These are phyloP conservation scores for Cervus canadensis DNA, from an alignment of 2,113 vertebrate genomes.

Conservation along the genomic window DNA sequence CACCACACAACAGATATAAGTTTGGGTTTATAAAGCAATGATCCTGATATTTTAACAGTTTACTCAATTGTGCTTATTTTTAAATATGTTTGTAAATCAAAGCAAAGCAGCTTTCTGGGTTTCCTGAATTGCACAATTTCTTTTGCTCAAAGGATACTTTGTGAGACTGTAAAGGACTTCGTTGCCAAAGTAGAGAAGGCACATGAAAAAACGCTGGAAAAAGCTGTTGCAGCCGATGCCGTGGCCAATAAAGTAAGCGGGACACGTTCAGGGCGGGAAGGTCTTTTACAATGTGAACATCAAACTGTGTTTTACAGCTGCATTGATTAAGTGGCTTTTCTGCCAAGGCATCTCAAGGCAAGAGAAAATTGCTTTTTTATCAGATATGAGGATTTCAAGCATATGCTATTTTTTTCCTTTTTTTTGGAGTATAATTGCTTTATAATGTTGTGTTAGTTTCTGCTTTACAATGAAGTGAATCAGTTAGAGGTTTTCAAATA, in stretches of 20 bases:
- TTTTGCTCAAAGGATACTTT: conserved; percentile 88
- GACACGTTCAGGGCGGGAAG: rapidly evolving
- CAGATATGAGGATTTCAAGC: background rate
- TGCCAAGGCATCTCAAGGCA: background rate
- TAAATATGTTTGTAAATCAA: background rate
- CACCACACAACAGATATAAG: background rate
- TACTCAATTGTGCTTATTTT: background rate
- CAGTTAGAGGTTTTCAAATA: background rate
- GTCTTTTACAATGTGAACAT: background rate
- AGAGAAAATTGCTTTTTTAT: background rate
- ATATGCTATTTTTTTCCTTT: background rate
- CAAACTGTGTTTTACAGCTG: background rate
- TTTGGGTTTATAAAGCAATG: background rate
- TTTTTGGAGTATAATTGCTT: background rate
- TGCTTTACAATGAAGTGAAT: background rate
- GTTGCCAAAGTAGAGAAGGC: conserved; percentile 96
- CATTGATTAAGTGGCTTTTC: background rate
- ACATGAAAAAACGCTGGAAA: conserved; percentile 91
- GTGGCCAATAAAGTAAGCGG: conserved; percentile 92
- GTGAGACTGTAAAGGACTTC: conserved; percentile 98
- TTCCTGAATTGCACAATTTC: conserved; percentile 12
- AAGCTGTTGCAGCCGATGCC: conserved; percentile 88
- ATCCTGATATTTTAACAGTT: background rate
- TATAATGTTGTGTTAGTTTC: background rate
- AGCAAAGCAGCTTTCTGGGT: background rate